Evolutionary conservation across 2,888 invertebrate species (phyloP).

Genomic region (Drosophila borborema): DNA sequence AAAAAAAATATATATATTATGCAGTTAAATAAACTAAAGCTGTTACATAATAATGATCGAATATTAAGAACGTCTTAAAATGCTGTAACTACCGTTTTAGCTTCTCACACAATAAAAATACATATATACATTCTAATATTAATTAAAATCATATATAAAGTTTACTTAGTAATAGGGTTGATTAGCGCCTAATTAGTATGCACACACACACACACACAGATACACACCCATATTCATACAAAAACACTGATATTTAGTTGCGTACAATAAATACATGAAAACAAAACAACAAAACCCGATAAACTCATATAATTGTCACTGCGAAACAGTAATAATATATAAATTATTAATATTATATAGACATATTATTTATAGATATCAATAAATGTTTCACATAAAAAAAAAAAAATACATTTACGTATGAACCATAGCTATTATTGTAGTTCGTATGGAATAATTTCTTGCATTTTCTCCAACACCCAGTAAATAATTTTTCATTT

Average conservation of each 20-base stretch:
- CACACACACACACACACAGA: constrained; percentile 42
- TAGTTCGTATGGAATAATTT: constrained; percentile 52
- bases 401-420: constrained; percentile 11
- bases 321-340: constrained; percentile 48
- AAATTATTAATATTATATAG: constrained; percentile 43
- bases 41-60: constrained; percentile 39
- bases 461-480: constrained; percentile 30
- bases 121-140: constrained; percentile 38
- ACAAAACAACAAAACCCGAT: constrained; percentile 11
- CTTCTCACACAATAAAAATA: constrained; percentile 67
- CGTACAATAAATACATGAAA: constrained; percentile 15
- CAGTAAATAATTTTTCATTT: constrained; percentile 20
- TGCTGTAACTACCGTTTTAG: constrained; percentile 62
- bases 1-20: constrained; percentile 20
- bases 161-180: constrained; percentile 69
- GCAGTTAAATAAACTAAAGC: constrained; percentile 12
- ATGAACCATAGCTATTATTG: constrained; percentile 48
- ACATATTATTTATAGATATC: constrained; percentile 32
- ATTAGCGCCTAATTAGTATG: constrained; percentile 61
- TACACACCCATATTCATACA: constrained; percentile 3
- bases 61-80: constrained; percentile 48
- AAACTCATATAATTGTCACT: constrained; percentile 58
- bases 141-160: constrained; percentile 47
- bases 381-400: constrained; percentile 80
- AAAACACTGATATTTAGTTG: constrained; percentile 51